These are phyloP conservation scores for Heliconius ethilla DNA, from an alignment of 2,888 invertebrate genomes.

Conservation along the genomic window DNA sequence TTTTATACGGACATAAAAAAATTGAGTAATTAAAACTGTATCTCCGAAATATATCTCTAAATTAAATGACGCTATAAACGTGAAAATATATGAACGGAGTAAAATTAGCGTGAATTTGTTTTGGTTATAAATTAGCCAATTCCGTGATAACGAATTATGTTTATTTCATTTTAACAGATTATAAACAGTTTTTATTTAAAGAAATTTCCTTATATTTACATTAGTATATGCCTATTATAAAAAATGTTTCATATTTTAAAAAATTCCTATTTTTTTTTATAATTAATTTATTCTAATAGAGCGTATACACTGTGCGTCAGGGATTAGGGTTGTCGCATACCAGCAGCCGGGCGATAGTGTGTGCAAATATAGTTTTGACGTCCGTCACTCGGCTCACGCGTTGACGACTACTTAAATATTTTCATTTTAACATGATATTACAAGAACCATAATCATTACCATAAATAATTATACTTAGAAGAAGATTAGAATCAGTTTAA, in stretches of 20 bases:
- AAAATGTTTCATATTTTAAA: not conserved
- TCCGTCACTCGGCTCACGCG: slow-evolving; percentile 53
- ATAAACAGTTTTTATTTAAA: slow-evolving; percentile 2
- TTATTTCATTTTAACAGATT: slow-evolving; percentile 11
- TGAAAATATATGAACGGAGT: slow-evolving; percentile 33
- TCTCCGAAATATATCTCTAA: slow-evolving; percentile 20
- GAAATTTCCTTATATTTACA: not conserved
- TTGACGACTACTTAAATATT: slow-evolving; percentile 43
- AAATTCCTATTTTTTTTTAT: not conserved
- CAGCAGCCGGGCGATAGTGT: slow-evolving; percentile 70
- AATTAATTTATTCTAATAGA: slow-evolving; percentile 56
- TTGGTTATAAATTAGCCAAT: slow-evolving; percentile 31
- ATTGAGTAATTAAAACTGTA: slow-evolving; percentile 34
- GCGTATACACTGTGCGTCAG: slow-evolving; percentile 54
- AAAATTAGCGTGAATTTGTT: slow-evolving; percentile 34
- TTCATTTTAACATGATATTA: slow-evolving; percentile 20
- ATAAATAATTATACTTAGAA: not conserved
- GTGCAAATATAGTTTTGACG: slow-evolving; percentile 72
- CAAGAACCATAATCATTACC: not conserved
- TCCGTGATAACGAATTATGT: slow-evolving; percentile 9
- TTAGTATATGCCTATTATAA: too few relatives aligned
- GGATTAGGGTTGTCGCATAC: slow-evolving; percentile 72
- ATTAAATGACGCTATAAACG: slow-evolving; percentile 35
- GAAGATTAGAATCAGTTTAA: not conserved
- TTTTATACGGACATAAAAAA: slow-evolving; percentile 11